Percentiles rank a stretch among this genome's conserved stretches.
Evolutionary conservation across 2,113 vertebrate genomes (phyloP).

Genomic region (Verasper variegatus): DNA sequence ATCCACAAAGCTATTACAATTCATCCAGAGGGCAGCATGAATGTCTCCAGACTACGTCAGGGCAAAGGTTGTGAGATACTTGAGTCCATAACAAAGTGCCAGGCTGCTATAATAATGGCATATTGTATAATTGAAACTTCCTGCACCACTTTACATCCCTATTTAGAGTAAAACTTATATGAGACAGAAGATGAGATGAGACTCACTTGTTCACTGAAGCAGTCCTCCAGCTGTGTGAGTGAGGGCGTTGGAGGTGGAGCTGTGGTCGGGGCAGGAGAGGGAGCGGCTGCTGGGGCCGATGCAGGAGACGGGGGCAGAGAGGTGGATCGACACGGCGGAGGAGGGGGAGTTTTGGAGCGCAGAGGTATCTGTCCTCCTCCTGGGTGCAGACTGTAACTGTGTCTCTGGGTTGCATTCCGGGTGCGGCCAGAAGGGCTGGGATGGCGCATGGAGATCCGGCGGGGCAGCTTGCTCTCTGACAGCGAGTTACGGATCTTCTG

Average conservation of each 20-base stretch:
- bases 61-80: neutral
- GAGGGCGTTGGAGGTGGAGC: constrained; percentile 64
- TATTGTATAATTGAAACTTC: neutral
- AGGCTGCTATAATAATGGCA: neutral
- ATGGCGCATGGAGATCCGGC: constrained; percentile 94
- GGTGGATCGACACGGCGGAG: constrained; percentile 87
- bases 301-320: constrained; percentile 89
- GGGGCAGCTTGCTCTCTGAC: constrained; percentile 93
- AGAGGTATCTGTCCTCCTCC: constrained; percentile 72
- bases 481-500: constrained; percentile 98
- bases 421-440: constrained; percentile 75
- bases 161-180: too few relatives aligned
- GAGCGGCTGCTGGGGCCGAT: constrained; percentile 56
- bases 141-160: neutral
- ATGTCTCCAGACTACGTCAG: too few relatives aligned
- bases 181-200: neutral
- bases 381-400: constrained; percentile 76
- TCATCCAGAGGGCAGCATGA: neutral
- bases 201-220: constrained; percentile 94
- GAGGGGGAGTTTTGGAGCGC: constrained; percentile 78
- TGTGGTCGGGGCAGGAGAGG: constrained; percentile 8
- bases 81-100: neutral
- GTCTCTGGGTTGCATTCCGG: constrained; percentile 72
- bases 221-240: constrained; percentile 96
- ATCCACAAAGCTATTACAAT: neutral